Evolutionary conservation across 2,888 invertebrate species (phyloP), one percentile per base, ranked within the genome.

Genomic region (Beris chalybata): DNA sequence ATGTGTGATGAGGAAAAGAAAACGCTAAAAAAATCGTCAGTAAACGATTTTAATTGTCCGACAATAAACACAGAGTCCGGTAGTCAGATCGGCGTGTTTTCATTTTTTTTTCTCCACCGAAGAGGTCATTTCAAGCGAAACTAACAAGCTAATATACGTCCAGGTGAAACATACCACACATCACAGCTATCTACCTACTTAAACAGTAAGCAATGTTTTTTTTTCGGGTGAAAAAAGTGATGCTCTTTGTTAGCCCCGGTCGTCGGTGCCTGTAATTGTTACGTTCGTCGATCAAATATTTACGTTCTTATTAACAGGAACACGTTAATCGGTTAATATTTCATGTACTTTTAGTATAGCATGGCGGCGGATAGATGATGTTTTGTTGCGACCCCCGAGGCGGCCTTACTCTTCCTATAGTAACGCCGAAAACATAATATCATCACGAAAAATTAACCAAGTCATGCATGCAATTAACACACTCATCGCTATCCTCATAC

Each of bases 301-400:
- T 67, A 64, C 67, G 53, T 67, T 67, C 56, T 56, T 67, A 67
- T 67, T 67, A 67, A 67, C 50, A 61, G 30, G 57, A 64, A 43
- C 57, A 48, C 57, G 67, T 48, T 67, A 67, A 67, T 64, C 67
- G 50, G 63, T 64, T 55, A 59, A 59, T 66, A 66, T 66, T 54
- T 54, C 54, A 29, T n/a, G 12, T 15, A 31, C 12, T 7, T 31
- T 54, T 22, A 48, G 44, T 45, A 22, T 38, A 29, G 29, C 31
- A 30, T 31, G 29, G 29, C 31, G 29, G 31, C 29, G 54, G 31
- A 15, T 54, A 54, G 38, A 12, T 55, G 52, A 29, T 52, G 52
- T 52, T 52, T 11, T 52, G 29, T 11, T 15, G 22, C 15, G 9
- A 3, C 22, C 22, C 52, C 15, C 15, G 29, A 22, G 52, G 22